Base-by-base conservation (phyloP, 2,113 vertebrate genomes). In the Recurvirostra avosetta region DNA sequence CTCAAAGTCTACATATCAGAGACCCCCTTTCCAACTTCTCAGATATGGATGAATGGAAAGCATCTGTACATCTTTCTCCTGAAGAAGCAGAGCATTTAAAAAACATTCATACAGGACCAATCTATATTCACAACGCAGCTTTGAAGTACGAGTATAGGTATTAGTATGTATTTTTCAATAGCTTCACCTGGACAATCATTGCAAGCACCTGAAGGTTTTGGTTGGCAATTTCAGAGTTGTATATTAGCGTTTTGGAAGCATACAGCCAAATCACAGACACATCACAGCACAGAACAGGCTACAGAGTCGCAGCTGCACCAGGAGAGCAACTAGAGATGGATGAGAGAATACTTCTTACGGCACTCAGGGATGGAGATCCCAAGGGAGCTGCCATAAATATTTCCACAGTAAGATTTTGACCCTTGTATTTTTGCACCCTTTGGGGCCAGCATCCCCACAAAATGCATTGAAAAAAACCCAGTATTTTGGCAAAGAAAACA, bases 231-330 rank as follows among this genome's bases (percentile, higher is more conserved):
- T 92, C 88, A 77, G 89, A 88, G 85, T 49, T 38, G 63, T 27
- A 40, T 61, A 29, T 81, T 70, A 86, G 38, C 5, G 3, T 92
- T 72, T 80, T 86, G 84, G 49, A 96, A 97, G 93, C 3, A 0
- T 50, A 63, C 45, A 93, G 50, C 50, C 90, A 92, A 94, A 20
- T 71, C 82, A 94, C 78, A 97, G 96, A 68, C 90, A 96, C 15
- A 63, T 12, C 52, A 78, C 58, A 66, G 15, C 52, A 59, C 7
- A 86, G 34, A 77, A 34, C 55, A 86, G n/a, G 45, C 18, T 29
- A 8, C 29, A 26, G 50, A 41, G 63, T 70, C 56, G 40, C 68
- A 94, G 43, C 56, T 85, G 84, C 66, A 88, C 47, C 53, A 56
- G 53, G n/a, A 92, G 23, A 91, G 18, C 41, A 87, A 11, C 62